phyloP scores from a whole-genome alignment of 1,140 invertebrate species.

The Bombus consobrinus region DNA sequence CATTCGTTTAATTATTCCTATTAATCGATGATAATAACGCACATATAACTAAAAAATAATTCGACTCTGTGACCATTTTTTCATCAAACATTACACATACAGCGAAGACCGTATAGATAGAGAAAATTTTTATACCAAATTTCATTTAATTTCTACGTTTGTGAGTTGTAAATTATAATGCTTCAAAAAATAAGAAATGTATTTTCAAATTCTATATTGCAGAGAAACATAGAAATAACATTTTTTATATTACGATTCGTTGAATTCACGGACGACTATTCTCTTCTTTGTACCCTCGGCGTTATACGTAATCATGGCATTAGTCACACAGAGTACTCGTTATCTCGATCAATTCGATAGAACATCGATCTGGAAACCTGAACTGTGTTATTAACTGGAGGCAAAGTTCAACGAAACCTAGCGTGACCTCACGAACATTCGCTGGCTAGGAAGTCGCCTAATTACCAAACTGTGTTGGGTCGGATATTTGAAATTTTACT shows the following conservation, averaged over 20 bases:
- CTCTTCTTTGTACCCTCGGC: neutral
- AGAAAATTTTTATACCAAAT: neutral
- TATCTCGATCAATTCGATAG: conserved; percentile 34
- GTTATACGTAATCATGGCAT: neutral
- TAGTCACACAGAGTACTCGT: neutral
- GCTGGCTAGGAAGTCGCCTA: conserved; percentile 24
- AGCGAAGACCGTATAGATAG: neutral
- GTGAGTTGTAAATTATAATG: too few relatives aligned
- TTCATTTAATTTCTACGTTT: neutral
- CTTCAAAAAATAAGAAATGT: too few relatives aligned
- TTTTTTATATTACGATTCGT: too few relatives aligned
- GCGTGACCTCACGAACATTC: conserved; percentile 38
- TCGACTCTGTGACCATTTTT: neutral
- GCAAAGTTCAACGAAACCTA: conserved; percentile 49
- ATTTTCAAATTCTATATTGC: too few relatives aligned
- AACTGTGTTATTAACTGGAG: conserved; percentile 40
- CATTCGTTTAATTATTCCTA: conserved; percentile 3
- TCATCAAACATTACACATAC: neutral
- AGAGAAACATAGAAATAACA: too few relatives aligned
- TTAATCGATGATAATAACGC: neutral
- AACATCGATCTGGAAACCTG: conserved; percentile 42
- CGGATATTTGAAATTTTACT: conserved; percentile 18
- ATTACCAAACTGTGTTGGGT: conserved; percentile 38
- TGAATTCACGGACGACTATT: neutral
- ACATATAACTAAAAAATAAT: neutral